A percentile compares a stretch with the other conserved stretches of the same genome.
Conservation (phyloP, 92 coral and sea anemone species). For the Paramuricea clavata region DNA sequence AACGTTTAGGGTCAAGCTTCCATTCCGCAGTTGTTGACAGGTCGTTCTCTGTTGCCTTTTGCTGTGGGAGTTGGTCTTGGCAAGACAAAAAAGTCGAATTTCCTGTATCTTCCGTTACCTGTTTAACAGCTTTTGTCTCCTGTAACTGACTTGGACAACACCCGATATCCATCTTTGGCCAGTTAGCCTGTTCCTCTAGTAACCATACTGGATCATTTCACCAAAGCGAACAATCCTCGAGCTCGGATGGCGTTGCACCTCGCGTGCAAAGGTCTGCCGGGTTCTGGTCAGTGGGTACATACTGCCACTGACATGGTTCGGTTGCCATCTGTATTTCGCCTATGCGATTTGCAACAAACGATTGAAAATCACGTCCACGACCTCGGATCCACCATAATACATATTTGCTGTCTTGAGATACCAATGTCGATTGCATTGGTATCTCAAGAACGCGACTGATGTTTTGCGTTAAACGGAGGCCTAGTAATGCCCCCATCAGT, state of each 20-base stretch:
- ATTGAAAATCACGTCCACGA: slow-evolving; percentile 59
- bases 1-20: slow-evolving; percentile 66
- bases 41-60: neutral
- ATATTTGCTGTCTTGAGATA: neutral
- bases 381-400: slow-evolving; percentile 37
- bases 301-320: slow-evolving; percentile 59
- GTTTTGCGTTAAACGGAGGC: slow-evolving; percentile 66
- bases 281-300: slow-evolving; percentile 68
- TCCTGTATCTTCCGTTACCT: slow-evolving; percentile 1
- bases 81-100: slow-evolving; percentile 3
- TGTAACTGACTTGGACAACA: slow-evolving; percentile 18
- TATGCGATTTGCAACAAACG: slow-evolving; percentile 73
- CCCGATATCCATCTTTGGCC: slow-evolving; percentile 68
- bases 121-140: slow-evolving; percentile 46
- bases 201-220: slow-evolving; percentile 71
- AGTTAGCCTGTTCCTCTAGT: slow-evolving; percentile 32
- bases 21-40: neutral
- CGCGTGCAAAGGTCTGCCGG: slow-evolving; percentile 66
- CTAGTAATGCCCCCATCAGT: slow-evolving; percentile 67
- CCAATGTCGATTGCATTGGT: slow-evolving; percentile 48
- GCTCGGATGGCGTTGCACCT: slow-evolving; percentile 54
- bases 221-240: slow-evolving; percentile 57
- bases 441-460: slow-evolving; percentile 40
- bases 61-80: slow-evolving; percentile 9
- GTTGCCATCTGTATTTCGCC: slow-evolving; percentile 69